Base-by-base conservation (phyloP, 2,797 vertebrate species). In the Chrosomus eos region DNA sequence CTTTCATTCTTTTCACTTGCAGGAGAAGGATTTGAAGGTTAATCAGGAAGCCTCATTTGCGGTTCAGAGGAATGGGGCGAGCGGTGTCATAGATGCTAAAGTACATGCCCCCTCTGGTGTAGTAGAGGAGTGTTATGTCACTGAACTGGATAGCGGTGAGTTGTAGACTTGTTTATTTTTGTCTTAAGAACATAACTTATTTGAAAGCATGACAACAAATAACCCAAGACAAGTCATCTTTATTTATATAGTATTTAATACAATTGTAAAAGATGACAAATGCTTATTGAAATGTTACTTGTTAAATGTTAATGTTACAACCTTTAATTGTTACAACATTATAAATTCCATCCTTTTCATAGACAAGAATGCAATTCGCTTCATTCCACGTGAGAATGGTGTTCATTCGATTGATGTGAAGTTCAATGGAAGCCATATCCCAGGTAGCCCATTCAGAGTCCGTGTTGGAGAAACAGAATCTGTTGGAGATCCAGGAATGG, bases 371-470 rank as follows among this genome's bases (percentile, higher is more conserved):
- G 93, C 96, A 1, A 97, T 99, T 88, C 96, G 96, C 87, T 99
- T 99, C 94, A 98, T 99, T 92, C 98, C 98, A 0, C 96, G 96
- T 0, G 98, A 99, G 93, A 98, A 99, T 3, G 98, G 98, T 0
- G 95, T 99, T 40, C 97, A 99, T 93, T 96, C 97, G 73, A 98
- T 99, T 21, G 97, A 99, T 62, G 97, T 99, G 89, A 97, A 97
- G 92, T 99, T 99, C 93, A 99, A 97, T 0, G 97, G 97, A 8
- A 95, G 97, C 83, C 98, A 99, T 76, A 98, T 99, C 88, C 98
- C 98, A 0, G 98, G 98, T 53, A 99, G 98, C 89, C 98, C 98
- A 86, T 99, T 99, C 91, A 98, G 97, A 71, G 97, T 99, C 87
- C 95, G 97, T 0, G 97, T 99, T 18, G 98, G 98, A 33, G 98